Evolutionary conservation across 1,140 invertebrate genomes (phyloP).

Genomic region (Drosophila kohkoa): DNA sequence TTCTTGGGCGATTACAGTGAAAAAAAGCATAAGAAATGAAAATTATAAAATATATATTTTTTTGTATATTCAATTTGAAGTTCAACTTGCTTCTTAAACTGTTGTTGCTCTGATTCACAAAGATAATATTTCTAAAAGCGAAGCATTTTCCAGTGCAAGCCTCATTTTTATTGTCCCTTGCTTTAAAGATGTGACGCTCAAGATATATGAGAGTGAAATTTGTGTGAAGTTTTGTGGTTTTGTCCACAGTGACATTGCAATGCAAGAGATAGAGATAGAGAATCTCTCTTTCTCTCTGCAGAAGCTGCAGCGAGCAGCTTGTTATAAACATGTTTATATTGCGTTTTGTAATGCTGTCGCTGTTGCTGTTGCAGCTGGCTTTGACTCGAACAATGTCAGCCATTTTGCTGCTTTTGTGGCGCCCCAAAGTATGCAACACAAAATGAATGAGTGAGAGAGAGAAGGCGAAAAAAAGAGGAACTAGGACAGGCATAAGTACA

Average conservation of each 20-base stretch:
- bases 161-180: too few species aligned
- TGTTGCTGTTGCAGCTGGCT: constrained; percentile 29
- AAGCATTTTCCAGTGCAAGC: too few species aligned
- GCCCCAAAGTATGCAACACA: constrained; percentile 32
- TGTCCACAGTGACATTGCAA: constrained; percentile 1
- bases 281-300: background rate
- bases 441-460: constrained; percentile 21
- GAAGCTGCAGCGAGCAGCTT: constrained; percentile 24
- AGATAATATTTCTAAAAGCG: too few species aligned
- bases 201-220: too few species aligned
- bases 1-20: too few species aligned
- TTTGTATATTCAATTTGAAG: too few species aligned
- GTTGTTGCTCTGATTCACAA: too few species aligned
- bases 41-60: too few species aligned
- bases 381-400: constrained; percentile 74
- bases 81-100: too few species aligned
- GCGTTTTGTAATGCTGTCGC: constrained; percentile 42
- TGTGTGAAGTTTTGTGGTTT: too few species aligned
- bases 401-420: constrained; percentile 71
- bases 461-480: constrained; percentile 12
- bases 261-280: background rate
- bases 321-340: constrained; percentile 49
- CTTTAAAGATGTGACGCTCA: too few species aligned
- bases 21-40: too few species aligned
- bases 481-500: constrained; percentile 22